A percentile compares a stretch with the other conserved stretches of the same genome.
These are phyloP conservation scores for Scolanthus callimorphus DNA, from an alignment of 92 coral and sea anemone genomes.

Conservation along the genomic window DNA sequence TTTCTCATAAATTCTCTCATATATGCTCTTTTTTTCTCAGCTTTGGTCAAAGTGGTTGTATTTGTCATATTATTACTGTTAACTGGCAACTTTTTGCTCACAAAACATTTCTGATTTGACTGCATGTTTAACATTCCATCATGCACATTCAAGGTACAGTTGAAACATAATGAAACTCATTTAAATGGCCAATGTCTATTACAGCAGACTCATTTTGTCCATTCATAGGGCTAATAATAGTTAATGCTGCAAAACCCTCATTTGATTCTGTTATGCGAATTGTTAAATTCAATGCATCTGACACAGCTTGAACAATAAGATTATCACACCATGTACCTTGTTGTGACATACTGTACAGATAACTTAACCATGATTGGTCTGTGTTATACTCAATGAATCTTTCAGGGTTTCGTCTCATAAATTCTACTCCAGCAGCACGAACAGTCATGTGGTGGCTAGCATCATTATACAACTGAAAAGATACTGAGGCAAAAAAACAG, in stretches of 20 bases:
- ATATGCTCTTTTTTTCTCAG: conserved; percentile 15
- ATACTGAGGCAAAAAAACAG: conserved; percentile 43
- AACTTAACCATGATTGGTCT: conserved; percentile 32
- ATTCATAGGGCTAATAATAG: conserved; percentile 24
- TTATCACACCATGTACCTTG: conserved; percentile 65
- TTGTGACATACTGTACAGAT: conserved; percentile 38
- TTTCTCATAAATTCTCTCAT: conserved; percentile 41
- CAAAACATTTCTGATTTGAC: neutral
- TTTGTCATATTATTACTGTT: no score
- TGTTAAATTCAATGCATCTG: conserved; percentile 40
- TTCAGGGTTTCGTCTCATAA: conserved; percentile 30
- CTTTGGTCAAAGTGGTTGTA: neutral
- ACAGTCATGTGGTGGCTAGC: conserved; percentile 25
- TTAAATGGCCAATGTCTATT: conserved; percentile 41
- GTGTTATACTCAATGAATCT: conserved; percentile 37
- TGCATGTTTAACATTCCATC: neutral
- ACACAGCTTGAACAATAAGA: conserved; percentile 56
- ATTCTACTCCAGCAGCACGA: conserved; percentile 30
- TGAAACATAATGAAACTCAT: conserved; percentile 45
- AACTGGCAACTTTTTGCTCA: no score
- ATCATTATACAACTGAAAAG: conserved; percentile 32
- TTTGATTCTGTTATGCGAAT: conserved; percentile 41
- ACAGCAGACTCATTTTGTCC: conserved; percentile 15
- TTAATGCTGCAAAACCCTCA: conserved; percentile 36
- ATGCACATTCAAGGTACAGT: no score